Evolutionary conservation across 2,113 vertebrate genomes (phyloP).

Genomic region (Oryzias woworae): DNA sequence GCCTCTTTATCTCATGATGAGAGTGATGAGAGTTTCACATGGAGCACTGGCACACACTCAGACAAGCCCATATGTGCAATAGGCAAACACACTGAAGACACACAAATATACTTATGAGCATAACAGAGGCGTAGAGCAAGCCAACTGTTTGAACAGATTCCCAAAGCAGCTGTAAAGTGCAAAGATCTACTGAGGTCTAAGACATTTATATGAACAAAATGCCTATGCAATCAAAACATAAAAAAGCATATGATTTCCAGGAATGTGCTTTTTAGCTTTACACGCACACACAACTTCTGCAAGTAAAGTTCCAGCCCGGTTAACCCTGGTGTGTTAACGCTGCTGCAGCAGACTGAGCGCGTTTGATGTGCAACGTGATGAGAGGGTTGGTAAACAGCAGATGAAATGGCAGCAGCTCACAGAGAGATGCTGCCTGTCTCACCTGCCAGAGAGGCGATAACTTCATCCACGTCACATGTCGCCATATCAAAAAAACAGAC

Average conservation of each 20-base stretch:
- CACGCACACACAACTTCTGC: conserved; percentile 36
- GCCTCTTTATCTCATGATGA: conserved; percentile 75
- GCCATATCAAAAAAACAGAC: conserved; percentile 76
- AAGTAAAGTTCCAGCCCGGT: conserved; percentile 63
- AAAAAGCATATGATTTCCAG: conserved; percentile 37
- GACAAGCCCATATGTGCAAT: conserved; percentile 35
- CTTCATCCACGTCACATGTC: conserved; percentile 62
- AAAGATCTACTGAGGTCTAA: conserved; percentile 33
- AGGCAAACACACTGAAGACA: conserved; percentile 44
- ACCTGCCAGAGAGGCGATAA: conserved; percentile 73
- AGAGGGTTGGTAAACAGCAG: conserved; percentile 75
- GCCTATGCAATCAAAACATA: conserved; percentile 33
- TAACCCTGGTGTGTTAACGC: conserved; percentile 54
- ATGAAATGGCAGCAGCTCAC: conserved; percentile 67
- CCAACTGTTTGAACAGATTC: conserved; percentile 60
- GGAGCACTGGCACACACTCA: conserved; percentile 61
- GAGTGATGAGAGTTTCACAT: conserved; percentile 59
- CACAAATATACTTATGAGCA: conserved; percentile 40
- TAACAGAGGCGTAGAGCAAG: conserved; percentile 38
- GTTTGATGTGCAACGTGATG: conserved; percentile 75
- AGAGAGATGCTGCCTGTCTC: conserved; percentile 62
- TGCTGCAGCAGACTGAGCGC: conserved; percentile 60
- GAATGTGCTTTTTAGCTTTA: conserved; percentile 40
- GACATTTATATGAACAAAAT: conserved; percentile 48
- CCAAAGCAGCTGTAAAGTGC: conserved; percentile 57